Percentiles rank a stretch among this genome's conserved stretches.
Conservation (phyloP, 1,140 invertebrate genomes). For the Drosophila takahashii region DNA sequence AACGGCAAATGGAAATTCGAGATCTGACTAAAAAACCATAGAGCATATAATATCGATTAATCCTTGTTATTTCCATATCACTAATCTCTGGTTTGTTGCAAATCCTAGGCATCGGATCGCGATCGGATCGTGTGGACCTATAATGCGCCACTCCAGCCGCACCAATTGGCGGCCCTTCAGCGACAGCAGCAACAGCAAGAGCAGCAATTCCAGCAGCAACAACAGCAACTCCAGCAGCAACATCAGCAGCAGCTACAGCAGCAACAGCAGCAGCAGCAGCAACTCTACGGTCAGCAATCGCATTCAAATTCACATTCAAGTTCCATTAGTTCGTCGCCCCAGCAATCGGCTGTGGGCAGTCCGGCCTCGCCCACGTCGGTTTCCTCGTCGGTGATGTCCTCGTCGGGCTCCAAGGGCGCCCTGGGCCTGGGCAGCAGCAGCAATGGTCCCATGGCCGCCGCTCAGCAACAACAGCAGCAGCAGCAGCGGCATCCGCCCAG, state of each 20-base stretch:
- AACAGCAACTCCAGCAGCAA: slow-evolving; percentile 76
- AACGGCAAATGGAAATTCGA: slow-evolving; percentile 42
- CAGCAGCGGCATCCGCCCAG: slow-evolving; percentile 49
- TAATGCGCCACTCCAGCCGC: slow-evolving; percentile 90
- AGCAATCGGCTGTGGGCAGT: slow-evolving; percentile 86
- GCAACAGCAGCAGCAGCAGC: slow-evolving; percentile 73
- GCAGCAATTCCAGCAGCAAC: slow-evolving; percentile 62
- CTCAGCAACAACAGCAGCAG: slow-evolving; percentile 58
- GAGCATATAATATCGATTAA: slow-evolving; percentile 15
- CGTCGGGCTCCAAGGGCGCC: slow-evolving; percentile 86
- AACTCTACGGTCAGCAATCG: slow-evolving; percentile 80
- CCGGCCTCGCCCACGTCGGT: slow-evolving; percentile 93
- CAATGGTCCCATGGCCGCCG: slow-evolving; percentile 36
- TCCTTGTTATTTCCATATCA: slow-evolving; percentile 2
- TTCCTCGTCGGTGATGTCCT: slow-evolving; percentile 94
- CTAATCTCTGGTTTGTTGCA: slow-evolving; percentile 53
- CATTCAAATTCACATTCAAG: slow-evolving; percentile 85
- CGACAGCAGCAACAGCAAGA: slow-evolving; percentile 85
- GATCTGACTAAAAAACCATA: slow-evolving; percentile 34
- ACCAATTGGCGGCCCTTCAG: slow-evolving; percentile 67
- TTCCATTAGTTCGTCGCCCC: slow-evolving; percentile 85
- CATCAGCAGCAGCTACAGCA: slow-evolving; percentile 63
- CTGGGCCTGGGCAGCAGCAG: slow-evolving; percentile 52
- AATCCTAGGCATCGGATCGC: slow-evolving; percentile 76
- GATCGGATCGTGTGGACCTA: slow-evolving; percentile 95